These are phyloP conservation scores for Metacarcinus magister DNA, from an alignment of 2,888 invertebrate species.

Conservation along the genomic window DNA sequence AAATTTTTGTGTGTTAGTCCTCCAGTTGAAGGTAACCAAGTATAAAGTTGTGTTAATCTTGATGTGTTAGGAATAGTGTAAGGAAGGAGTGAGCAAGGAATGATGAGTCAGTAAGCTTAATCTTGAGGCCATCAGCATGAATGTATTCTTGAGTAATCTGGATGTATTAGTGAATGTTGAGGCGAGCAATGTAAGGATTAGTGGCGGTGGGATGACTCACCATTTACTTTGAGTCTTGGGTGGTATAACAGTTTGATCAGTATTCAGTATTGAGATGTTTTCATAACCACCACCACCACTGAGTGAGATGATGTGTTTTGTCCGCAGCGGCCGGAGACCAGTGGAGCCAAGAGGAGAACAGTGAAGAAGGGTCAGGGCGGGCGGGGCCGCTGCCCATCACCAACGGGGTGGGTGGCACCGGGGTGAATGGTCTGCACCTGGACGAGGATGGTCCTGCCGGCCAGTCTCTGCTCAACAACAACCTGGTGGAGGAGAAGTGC, in stretches of 20 bases:
- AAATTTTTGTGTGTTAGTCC: no score
- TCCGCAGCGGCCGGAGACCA: constrained; percentile 65
- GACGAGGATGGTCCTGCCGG: constrained; percentile 17
- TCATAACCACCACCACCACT: neutral
- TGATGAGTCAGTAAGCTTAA: neutral
- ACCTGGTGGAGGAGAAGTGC: constrained; percentile 79
- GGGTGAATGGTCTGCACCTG: constrained; percentile 71
- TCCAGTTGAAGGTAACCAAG: neutral
- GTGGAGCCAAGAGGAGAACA: constrained; percentile 81
- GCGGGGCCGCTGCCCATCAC: constrained; percentile 54
- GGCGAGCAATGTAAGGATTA: neutral
- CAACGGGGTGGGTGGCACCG: constrained; percentile 52
- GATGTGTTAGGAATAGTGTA: neutral
- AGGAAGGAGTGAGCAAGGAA: neutral
- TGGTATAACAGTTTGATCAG: neutral
- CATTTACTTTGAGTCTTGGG: neutral
- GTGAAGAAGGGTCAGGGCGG: constrained; percentile 58
- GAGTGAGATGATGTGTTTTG: neutral
- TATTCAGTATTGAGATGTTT: neutral
- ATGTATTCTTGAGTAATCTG: neutral
- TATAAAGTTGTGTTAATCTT: neutral
- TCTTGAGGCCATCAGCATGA: neutral
- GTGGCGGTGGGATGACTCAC: neutral
- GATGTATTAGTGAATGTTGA: neutral
- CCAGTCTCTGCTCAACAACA: constrained; percentile 79